Conservation (phyloP, 2,113 vertebrate genomes). For the Otocyon megalotis region DNA sequence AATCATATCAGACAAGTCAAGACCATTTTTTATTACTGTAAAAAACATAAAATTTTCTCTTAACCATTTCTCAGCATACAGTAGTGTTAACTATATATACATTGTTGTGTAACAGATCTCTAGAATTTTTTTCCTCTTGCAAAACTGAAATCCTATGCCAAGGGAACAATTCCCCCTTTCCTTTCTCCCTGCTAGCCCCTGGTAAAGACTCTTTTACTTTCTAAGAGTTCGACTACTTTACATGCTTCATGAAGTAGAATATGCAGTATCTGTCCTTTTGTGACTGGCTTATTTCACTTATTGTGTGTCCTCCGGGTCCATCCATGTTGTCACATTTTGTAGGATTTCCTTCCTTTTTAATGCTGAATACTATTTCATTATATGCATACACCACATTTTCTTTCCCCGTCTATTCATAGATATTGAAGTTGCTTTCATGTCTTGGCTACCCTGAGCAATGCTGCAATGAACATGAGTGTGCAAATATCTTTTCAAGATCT, state of each 20-base stretch:
- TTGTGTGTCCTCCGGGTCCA: neutral
- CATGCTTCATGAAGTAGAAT: neutral
- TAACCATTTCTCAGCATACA: neutral
- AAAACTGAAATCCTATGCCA: neutral
- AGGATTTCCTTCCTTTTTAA: neutral
- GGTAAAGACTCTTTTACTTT: neutral
- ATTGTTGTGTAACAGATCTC: neutral
- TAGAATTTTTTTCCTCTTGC: neutral
- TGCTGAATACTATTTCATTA: neutral
- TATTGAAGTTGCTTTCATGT: neutral
- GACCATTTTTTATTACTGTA: neutral
- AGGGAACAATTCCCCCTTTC: neutral
- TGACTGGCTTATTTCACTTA: neutral
- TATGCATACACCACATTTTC: neutral
- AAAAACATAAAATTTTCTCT: neutral
- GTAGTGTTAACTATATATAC: neutral
- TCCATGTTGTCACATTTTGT: neutral
- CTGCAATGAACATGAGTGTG: neutral
- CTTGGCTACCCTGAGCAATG: neutral
- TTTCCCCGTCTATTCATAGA: neutral
- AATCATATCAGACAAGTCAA: neutral
- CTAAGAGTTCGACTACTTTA: neutral
- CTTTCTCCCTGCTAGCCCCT: too few species aligned
- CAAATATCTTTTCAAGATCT: neutral
- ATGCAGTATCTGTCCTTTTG: neutral